These are phyloP conservation scores for Bovichtus diacanthus DNA, from an alignment of 2,797 vertebrate species.

Conservation along the genomic window DNA sequence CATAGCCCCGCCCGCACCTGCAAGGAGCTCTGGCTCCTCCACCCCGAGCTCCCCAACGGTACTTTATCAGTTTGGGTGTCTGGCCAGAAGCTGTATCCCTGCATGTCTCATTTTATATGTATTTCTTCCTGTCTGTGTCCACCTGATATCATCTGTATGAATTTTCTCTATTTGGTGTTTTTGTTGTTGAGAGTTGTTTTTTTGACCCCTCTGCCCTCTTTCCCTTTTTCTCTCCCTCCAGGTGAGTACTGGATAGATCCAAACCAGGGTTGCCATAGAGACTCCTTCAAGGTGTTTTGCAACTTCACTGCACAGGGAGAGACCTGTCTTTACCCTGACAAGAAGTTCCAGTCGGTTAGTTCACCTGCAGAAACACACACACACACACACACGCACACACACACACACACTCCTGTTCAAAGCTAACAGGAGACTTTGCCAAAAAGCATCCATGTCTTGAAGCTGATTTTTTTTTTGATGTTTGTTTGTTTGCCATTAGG, in stretches of 20 bases:
- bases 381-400: not conserved
- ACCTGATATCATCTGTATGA: not conserved
- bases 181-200: not conserved
- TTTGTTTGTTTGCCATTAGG: slow-evolving; percentile 84
- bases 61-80: slow-evolving; percentile 33
- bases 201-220: not conserved
- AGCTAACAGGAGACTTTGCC: not conserved
- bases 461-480: not conserved
- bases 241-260: slow-evolving; percentile 99
- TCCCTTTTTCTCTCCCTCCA: slow-evolving; percentile 59
- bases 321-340: slow-evolving; percentile 94
- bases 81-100: slow-evolving; percentile 4
- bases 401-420: not conserved
- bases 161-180: not conserved
- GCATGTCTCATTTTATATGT: not conserved
- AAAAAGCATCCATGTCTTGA: slow-evolving; percentile 3
- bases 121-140: not conserved
- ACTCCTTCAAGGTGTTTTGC: slow-evolving; percentile 97
- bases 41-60: slow-evolving; percentile 92
- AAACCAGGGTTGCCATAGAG: slow-evolving; percentile 96
- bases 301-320: slow-evolving; percentile 97
- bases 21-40: slow-evolving; percentile 95
- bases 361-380: slow-evolving; percentile 4
- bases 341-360: slow-evolving; percentile 90
- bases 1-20: slow-evolving; percentile 95